Evolutionary conservation across 2,888 invertebrate genomes (phyloP).

Genomic region (Kuschelorhynchus macadamiae): DNA sequence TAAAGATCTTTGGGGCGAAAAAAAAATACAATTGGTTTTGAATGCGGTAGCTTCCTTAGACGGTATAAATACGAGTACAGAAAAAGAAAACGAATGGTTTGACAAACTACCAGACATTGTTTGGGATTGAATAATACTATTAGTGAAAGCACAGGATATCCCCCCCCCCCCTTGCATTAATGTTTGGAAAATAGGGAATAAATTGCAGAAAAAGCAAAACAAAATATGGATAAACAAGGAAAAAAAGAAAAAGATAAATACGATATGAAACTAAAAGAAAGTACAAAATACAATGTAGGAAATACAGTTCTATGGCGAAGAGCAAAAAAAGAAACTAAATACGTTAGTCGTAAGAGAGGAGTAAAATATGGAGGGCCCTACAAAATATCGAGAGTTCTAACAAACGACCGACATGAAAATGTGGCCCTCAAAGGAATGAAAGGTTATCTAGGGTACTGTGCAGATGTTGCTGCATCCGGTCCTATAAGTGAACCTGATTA

Average conservation of each 20-base stretch:
- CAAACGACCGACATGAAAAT: slow-evolving; percentile 50
- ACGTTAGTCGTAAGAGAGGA: slow-evolving; percentile 44
- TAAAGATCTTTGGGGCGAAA: too few species aligned
- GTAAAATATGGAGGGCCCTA: slow-evolving; percentile 50
- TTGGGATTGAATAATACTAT: too few species aligned
- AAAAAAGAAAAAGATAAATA: too few species aligned
- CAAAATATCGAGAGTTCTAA: slow-evolving; percentile 38
- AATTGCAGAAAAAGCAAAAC: too few species aligned
- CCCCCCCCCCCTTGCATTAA: slow-evolving; percentile 4
- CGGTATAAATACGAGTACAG: too few species aligned
- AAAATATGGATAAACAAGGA: too few species aligned
- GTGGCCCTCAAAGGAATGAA: slow-evolving; percentile 46
- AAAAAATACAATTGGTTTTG: too few species aligned
- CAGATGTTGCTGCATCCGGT: slow-evolving; percentile 23
- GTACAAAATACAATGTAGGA: slow-evolving; percentile 14
- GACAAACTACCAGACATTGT: too few species aligned
- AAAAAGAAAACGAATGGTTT: too few species aligned
- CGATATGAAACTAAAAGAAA: slow-evolving; percentile 24
- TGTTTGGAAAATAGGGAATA: slow-evolving; percentile 19
- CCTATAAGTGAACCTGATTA: slow-evolving; percentile 11
- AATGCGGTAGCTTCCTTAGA: too few species aligned
- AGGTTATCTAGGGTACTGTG: slow-evolving; percentile 33
- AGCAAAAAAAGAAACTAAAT: slow-evolving; percentile 35
- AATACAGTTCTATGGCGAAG: slow-evolving; percentile 42
- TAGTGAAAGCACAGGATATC: slow-evolving; percentile 6